Evolutionary conservation across 2,797 vertebrate genomes (phyloP).

Genomic region (Myotis planiceps): DNA sequence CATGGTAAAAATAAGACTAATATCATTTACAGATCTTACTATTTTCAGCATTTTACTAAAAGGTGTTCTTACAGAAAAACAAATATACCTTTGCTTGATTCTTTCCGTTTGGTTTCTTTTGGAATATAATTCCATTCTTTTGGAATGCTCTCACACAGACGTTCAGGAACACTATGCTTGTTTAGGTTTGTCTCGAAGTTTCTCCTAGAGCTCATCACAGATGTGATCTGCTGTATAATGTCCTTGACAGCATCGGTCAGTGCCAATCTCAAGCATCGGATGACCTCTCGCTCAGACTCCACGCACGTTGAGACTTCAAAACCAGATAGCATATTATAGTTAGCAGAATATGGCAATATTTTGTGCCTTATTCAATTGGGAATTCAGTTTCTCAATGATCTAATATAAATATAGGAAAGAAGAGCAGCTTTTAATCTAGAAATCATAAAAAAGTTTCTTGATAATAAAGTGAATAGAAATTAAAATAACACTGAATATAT

Average conservation of each 20-base stretch:
- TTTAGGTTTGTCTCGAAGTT: constrained; percentile 81
- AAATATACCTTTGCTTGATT: constrained; percentile 86
- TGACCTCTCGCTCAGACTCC: constrained; percentile 84
- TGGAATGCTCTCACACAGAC: constrained; percentile 91
- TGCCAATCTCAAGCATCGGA: constrained; percentile 88
- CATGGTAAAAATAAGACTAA: not conserved
- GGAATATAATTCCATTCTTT: constrained; percentile 93
- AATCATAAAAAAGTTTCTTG: not conserved
- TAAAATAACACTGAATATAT: not conserved
- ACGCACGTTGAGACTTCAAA: constrained; percentile 81
- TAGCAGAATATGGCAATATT: constrained; percentile 60
- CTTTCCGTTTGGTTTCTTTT: constrained; percentile 85
- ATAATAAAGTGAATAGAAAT: not conserved
- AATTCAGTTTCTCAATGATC: constrained; percentile 51
- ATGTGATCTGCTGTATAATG: constrained; percentile 90
- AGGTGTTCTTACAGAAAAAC: not conserved
- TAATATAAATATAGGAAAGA: not conserved
- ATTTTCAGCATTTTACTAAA: not conserved
- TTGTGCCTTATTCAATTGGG: constrained; percentile 11
- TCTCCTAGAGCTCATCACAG: constrained; percentile 89
- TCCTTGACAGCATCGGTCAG: constrained; percentile 89
- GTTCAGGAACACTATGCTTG: constrained; percentile 88
- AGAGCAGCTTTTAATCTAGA: constrained; percentile 2
- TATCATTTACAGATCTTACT: not conserved
- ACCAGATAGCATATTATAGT: constrained; percentile 64